These are phyloP conservation scores for Drosophila arawakana DNA, from an alignment of 1,140 invertebrate genomes.

Conservation along the genomic window DNA sequence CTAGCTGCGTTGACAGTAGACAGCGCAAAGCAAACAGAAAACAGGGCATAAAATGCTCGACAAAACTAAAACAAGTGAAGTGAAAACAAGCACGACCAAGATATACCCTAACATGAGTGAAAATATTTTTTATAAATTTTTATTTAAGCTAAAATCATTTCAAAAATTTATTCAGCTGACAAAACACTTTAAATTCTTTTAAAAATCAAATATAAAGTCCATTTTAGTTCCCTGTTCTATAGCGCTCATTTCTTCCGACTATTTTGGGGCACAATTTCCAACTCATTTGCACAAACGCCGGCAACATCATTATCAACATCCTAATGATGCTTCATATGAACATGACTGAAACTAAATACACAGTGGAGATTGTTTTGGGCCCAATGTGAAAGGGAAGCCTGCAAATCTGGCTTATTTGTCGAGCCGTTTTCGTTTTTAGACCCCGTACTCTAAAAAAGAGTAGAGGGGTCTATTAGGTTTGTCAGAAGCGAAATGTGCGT, in stretches of 20 bases:
- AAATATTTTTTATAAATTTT: too few relatives aligned
- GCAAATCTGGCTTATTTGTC: constrained; percentile 36
- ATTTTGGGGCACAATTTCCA: constrained; percentile 34
- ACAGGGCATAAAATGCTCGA: constrained; percentile 42
- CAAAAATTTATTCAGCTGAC: background rate
- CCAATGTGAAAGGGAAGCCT: background rate
- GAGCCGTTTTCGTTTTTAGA: constrained; percentile 7
- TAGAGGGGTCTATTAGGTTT: too few relatives aligned
- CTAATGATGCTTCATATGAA: constrained; percentile 26
- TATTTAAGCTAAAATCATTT: too few relatives aligned
- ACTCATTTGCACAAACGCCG: constrained; percentile 74
- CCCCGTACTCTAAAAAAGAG: too few relatives aligned
- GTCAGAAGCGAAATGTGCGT: too few relatives aligned
- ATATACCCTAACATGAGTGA: constrained; percentile 6
- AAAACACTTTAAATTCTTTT: background rate
- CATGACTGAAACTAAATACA: constrained; percentile 38
- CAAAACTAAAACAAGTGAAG: constrained; percentile 43
- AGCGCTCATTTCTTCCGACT: constrained; percentile 18
- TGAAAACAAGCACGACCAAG: background rate
- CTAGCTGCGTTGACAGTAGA: constrained; percentile 70
- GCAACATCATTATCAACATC: constrained; percentile 26
- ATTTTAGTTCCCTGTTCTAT: background rate
- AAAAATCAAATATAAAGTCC: too few relatives aligned
- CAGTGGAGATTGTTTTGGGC: too few relatives aligned
- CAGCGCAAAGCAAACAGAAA: constrained; percentile 62